Conservation (phyloP, 2,113 vertebrate species). For the Myotis brandtii region DNA sequence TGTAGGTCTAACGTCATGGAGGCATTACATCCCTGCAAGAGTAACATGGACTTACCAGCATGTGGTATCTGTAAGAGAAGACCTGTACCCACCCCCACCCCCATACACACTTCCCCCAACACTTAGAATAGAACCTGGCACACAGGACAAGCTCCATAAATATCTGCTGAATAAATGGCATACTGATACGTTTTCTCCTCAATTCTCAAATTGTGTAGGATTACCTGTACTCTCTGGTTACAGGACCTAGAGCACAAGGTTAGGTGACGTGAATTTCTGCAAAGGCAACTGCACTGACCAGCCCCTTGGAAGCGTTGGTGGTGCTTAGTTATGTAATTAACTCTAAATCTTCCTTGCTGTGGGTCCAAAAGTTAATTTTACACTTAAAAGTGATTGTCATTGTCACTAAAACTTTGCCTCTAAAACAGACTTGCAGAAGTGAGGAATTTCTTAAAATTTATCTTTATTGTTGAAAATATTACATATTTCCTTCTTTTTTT, state of each 20-base stretch:
- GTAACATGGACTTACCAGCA: accelerated
- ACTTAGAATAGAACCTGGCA: accelerated
- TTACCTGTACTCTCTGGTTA: too few relatives aligned
- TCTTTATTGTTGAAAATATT: too few relatives aligned
- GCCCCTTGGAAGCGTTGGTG: neutral
- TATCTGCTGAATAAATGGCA: too few relatives aligned
- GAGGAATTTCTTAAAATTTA: neutral
- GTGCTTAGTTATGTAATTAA: too few relatives aligned
- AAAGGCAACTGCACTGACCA: neutral
- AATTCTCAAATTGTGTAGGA: accelerated
- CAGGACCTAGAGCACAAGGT: neutral
- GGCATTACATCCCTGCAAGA: neutral
- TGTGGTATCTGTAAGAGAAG: neutral
- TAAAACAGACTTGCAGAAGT: neutral
- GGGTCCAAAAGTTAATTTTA: neutral
- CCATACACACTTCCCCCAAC: neutral
- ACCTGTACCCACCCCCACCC: accelerated
- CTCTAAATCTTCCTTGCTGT: neutral
- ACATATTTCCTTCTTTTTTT: too few relatives aligned
- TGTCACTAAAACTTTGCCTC: neutral
- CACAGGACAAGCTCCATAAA: accelerated
- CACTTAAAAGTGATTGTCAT: neutral
- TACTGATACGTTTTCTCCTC: accelerated
- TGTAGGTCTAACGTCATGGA: too few relatives aligned
- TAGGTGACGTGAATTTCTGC: neutral